Conservation (phyloP, 2,888 invertebrate genomes). For the Cryptophagus acutangulus region DNA sequence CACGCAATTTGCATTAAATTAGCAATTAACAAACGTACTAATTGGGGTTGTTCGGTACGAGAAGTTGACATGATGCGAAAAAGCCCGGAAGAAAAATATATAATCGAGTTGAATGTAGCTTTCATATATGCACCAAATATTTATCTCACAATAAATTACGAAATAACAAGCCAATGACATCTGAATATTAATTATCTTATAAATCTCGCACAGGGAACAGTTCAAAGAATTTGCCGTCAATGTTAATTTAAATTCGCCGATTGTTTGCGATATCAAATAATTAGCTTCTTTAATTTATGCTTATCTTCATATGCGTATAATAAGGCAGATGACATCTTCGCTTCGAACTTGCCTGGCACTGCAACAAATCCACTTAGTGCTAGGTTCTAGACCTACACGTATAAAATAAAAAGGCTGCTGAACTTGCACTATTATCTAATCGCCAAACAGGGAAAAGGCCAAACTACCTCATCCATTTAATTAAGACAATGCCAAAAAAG, state of each 20-base stretch:
- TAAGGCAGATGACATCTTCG: too few relatives aligned
- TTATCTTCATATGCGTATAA: too few relatives aligned
- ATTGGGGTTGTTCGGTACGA: too few relatives aligned
- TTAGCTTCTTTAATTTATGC: neutral
- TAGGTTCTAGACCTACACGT: too few relatives aligned
- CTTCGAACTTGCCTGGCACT: too few relatives aligned
- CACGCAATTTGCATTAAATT: too few relatives aligned
- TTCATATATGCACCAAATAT: neutral
- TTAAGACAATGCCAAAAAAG: constrained; percentile 18
- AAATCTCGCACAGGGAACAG: neutral
- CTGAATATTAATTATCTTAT: constrained; percentile 1
- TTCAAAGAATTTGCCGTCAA: neutral
- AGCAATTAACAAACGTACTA: too few relatives aligned
- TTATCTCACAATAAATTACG: constrained; percentile 1
- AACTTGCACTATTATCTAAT: constrained; percentile 16
- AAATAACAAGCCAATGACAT: constrained; percentile 1
- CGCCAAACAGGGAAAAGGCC: constrained; percentile 9
- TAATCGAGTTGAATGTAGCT: too few relatives aligned
- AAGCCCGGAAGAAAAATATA: too few relatives aligned
- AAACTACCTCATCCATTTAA: constrained; percentile 19
- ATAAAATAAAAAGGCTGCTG: too few relatives aligned
- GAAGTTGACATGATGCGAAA: too few relatives aligned
- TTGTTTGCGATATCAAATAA: neutral
- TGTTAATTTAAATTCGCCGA: neutral
- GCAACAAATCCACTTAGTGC: too few relatives aligned